Base-by-base conservation (phyloP, 2,797 vertebrate genomes). In the Pipistrellus kuhlii region DNA sequence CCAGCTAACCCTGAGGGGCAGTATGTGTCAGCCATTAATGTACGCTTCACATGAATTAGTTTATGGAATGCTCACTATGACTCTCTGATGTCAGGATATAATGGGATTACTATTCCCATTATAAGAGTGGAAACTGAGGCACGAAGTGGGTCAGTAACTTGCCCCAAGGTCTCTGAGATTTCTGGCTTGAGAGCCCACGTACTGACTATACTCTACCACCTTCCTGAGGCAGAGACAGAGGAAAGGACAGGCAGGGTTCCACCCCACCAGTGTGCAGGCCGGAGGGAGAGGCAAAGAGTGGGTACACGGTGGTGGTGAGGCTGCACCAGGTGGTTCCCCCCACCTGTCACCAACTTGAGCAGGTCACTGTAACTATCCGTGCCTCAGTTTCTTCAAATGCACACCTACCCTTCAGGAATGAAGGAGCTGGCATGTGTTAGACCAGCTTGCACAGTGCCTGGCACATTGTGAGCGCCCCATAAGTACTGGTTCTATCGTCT, bases 401-500 rank as follows among this genome's bases (percentile, higher is more conserved):
- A 25, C 7, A 8, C 17, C 57, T 59, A 7, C 38, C 77, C 51
- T 10, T 53, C 23, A 8, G 71, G 18, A 75, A 8, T 14, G 23
- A 85, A 23, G 3, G 38, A 44, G 5, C 41, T 17, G 23, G 6
- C 17, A 9, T 10, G 1, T 30, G 13, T 12, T 0, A 8, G 21
- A n/a, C 57, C 72, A 38, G 53, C 51, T 77, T 51, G 30, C 27
- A 4, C 7, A 53, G 78, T 8, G 23, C 85, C 93, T 48, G 55
- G 55, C 21, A 8, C 7, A 0, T 35, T 0, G 0, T 46, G 25
- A 17, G 30, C 17, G 46, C 32, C 35, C 86, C 6, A 51, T 15
- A 6, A 48, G 30, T 11, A 3, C 18, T 23, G 14, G 75, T 14
- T 44, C 8, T 15, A 13, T 6, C 17, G 35, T 53, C 53, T 44